Evolutionary conservation across 2,888 invertebrate species (phyloP), one percentile per base, ranked within the genome.

Genomic region (Dynastes hyllus): DNA sequence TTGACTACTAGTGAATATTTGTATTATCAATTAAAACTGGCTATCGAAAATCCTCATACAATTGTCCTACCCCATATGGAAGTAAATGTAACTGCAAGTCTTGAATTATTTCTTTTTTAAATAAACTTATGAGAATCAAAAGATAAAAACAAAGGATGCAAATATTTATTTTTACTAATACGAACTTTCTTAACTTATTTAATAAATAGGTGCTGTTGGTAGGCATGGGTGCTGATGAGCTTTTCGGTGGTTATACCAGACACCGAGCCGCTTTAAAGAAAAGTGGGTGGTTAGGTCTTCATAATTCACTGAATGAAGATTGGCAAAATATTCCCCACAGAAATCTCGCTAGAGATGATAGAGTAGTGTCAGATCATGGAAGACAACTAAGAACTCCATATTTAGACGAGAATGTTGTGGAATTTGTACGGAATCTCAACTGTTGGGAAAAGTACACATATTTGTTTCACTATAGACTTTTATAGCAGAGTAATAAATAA

Each of bases 221-320:
- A 84, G 99, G 99, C 51, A 97, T 97, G 91, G 99, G 99, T 6
- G 98, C 99, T 0, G 99, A 99, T 91, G 99, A 99, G 90, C 91
- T 98, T 81, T 95, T 99, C 87, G 98, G 97, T 70, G 99, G 99
- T 1, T 99, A 99, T 87, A 94, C 94, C 51, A 92, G 97, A 80
- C 98, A 99, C 87, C 92, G 97, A 84, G 94, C 93, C 83, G 93
- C 93, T 3, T 93, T 92, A 79, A 92, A 90, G 84, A 91, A 92
- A 16, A 88, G 87, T 82, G 91, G 90, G 84, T 92, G 90, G 91
- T 66, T 84, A 29, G 92, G 90, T 9, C 88, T 95, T 58, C 84
- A 90, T 2, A 89, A 90, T 69, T 93, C 93, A 83, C 87, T 89
- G 86, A 90, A 84, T 87, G 89, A 93, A 80, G 98, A 99, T 88